Evolutionary conservation across 1,140 invertebrate genomes (phyloP), one percentile per base, ranked within the genome.

Genomic region (Drosophila guanche): DNA sequence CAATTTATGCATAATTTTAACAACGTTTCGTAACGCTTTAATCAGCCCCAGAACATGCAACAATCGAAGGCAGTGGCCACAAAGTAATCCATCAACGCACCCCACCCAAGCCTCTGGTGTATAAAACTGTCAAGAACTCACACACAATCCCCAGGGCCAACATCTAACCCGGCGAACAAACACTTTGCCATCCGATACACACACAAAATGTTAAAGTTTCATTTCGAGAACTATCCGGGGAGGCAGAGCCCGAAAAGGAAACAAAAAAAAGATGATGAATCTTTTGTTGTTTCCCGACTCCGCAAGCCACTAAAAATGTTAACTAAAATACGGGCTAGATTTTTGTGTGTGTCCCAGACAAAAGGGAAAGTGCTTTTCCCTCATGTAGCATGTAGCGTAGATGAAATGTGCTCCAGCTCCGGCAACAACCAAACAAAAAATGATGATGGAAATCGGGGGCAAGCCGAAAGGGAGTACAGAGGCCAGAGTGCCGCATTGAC

Each of bases 1-100:
- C 83, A 86, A 86, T 86, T 86, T 88, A 81, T 88, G 78, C 77
- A 86, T 86, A 77, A 86, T 81, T 77, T 65, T 69, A 41, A 41
- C 43, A 66, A 43, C 51, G 75, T 55, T 50, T 70, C 10, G 33
- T 43, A 33, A 79, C 50, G 62, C 69, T 80, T 81, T 81, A 76
- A 75, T 74, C 59, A 74, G 40, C 27, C 45, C 3, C 10, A 41
- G 43, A 73, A 58, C 43, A 20, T 67, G 56, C 53, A 65, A 56
- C 53, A 68, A 45, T 41, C 54, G 45, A 50, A 53, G 53, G 50
- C 54, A 54, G 16, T 51, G 56, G 54, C 22, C 54, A 42, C 67
- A 60, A 45, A 66, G 60, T 66, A 85, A 84, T 83, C 80, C 71
- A 84, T 84, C 69, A 73, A 63, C 52, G 46, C 71, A 84, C 33